These are phyloP conservation scores for Peromyscus melanophrys DNA, from an alignment of 2,797 vertebrate genomes.

Conservation along the genomic window DNA sequence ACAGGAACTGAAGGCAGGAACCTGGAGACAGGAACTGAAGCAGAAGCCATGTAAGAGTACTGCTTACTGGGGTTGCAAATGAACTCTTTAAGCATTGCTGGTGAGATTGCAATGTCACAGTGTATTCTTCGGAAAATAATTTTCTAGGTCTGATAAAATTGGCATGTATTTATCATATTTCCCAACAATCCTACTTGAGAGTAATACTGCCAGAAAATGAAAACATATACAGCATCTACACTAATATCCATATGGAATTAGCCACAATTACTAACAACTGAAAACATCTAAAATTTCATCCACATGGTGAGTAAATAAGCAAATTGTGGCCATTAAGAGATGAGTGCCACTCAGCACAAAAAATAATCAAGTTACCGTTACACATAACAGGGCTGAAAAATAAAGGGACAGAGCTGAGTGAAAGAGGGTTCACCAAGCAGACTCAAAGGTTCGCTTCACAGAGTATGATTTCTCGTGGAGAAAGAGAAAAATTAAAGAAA, in stretches of 20 bases:
- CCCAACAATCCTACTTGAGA: neutral
- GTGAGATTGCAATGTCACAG: neutral
- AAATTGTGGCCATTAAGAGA: neutral
- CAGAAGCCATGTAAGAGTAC: neutral
- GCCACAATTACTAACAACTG: neutral
- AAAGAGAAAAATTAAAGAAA: neutral
- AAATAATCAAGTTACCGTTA: no score
- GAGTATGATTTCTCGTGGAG: neutral
- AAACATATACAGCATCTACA: neutral
- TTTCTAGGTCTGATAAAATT: constrained; percentile 1
- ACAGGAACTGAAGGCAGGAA: neutral
- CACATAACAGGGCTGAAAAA: neutral
- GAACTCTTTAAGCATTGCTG: neutral
- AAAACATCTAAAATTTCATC: neutral
- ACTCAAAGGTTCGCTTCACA: neutral
- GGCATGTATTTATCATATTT: neutral
- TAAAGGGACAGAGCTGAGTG: neutral
- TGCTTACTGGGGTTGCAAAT: neutral
- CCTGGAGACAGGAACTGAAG: neutral
- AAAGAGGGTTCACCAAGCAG: neutral
- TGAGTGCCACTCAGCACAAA: neutral
- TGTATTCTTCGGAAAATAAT: neutral
- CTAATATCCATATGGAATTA: neutral
- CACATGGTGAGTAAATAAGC: neutral
- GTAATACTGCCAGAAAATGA: neutral